Percentiles rank a stretch among this genome's conserved stretches.
phyloP scores from a whole-genome alignment of 1,140 invertebrate genomes.

The Lanistes nyassanus region DNA sequence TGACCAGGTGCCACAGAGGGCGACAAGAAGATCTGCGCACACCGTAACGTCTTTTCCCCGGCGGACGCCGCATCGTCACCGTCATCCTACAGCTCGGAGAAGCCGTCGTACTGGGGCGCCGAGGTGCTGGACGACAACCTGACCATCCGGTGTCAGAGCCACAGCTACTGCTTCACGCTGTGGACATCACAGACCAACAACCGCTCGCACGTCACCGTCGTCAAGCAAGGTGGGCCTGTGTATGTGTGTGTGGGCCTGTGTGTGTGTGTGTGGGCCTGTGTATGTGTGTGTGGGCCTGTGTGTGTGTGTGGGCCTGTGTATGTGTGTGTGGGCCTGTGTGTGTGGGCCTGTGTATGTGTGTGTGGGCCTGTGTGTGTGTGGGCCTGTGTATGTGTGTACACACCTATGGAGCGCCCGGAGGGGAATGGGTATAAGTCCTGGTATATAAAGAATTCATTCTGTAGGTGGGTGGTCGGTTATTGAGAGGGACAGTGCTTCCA shows the following conservation, averaged over 20 bases:
- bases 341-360: neutral
- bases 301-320: too few species aligned
- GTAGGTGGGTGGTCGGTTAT: too few species aligned
- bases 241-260: neutral
- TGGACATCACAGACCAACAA: conserved; percentile 41
- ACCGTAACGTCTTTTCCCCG: neutral
- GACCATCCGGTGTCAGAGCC: conserved; percentile 41
- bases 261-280: neutral
- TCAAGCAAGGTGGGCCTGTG: conserved; percentile 44
- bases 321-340: too few species aligned
- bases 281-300: neutral
- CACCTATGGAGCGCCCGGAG: too few species aligned
- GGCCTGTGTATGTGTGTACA: too few species aligned
- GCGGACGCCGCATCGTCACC: neutral
- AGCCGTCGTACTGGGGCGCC: neutral
- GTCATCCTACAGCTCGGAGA: neutral
- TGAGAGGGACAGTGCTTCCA: neutral
- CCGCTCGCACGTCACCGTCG: conserved; percentile 34
- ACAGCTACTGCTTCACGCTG: conserved; percentile 45
- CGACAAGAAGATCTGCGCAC: conserved; percentile 13
- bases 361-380: neutral
- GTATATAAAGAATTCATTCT: too few species aligned
- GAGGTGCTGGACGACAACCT: conserved; percentile 34
- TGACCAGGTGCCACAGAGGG: conserved; percentile 12
- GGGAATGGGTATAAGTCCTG: too few species aligned